Percentiles rank a stretch among this genome's conserved stretches.
These are phyloP conservation scores for Alaudala cheleensis DNA, from an alignment of 2,113 vertebrate genomes.

Conservation along the genomic window DNA sequence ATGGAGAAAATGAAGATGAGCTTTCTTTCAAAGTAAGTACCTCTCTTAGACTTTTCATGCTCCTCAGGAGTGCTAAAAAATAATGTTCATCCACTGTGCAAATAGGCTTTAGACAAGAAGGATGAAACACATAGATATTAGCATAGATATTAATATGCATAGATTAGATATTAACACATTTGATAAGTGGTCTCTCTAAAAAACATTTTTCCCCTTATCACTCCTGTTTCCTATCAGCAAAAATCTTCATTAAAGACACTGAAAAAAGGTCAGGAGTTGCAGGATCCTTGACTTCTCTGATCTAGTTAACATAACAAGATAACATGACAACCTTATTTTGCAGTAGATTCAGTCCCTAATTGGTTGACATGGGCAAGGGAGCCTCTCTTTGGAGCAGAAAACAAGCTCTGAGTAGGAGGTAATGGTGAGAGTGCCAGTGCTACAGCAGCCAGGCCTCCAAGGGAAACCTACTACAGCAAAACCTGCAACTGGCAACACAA, in stretches of 20 bases:
- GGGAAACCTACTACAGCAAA: neutral
- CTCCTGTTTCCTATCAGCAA: neutral
- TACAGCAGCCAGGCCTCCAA: neutral
- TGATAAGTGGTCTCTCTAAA: neutral
- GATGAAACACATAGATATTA: neutral
- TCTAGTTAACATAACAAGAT: neutral
- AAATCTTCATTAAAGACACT: neutral
- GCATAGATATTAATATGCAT: neutral
- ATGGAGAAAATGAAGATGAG: conserved; percentile 86
- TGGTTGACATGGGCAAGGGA: neutral
- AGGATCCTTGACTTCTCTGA: neutral
- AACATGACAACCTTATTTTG: neutral
- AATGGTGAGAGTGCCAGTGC: neutral
- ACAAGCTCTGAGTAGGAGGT: neutral
- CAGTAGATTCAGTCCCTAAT: neutral
- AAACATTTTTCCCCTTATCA: neutral
- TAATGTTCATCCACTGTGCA: neutral
- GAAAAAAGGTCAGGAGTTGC: neutral
- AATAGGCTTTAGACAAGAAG: neutral
- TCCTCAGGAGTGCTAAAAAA: neutral
- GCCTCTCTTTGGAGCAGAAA: neutral
- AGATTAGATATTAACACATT: neutral
- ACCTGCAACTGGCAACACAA: neutral
- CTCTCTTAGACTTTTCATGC: neutral
- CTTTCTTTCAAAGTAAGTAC: conserved; percentile 87